phyloP scores from a whole-genome alignment of 2,888 invertebrate genomes.

The Rhagium mordax region DNA sequence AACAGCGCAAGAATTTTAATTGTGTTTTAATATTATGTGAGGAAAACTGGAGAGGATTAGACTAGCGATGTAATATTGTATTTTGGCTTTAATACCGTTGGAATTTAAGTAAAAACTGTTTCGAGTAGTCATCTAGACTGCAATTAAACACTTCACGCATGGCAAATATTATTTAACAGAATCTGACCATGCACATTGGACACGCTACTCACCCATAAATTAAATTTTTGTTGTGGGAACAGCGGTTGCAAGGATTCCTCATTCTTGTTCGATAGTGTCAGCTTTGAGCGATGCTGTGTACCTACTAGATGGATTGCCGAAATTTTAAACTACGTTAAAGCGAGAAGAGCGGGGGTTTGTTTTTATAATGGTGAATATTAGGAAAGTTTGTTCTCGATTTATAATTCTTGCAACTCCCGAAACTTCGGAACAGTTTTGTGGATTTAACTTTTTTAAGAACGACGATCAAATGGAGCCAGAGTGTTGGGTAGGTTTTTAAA shows the following conservation, averaged over 20 bases:
- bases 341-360: background rate
- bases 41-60: background rate
- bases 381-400: background rate
- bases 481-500: background rate
- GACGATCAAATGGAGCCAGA: background rate
- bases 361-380: background rate
- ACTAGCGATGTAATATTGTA: background rate
- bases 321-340: conserved; percentile 1
- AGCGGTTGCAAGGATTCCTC: background rate
- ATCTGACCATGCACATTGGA: background rate
- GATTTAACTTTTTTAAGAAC: background rate
- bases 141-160: background rate
- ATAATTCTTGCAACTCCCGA: background rate
- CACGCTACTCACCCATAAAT: background rate
- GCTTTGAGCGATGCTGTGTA: background rate
- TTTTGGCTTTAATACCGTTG: background rate
- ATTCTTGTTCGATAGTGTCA: conserved; percentile 1
- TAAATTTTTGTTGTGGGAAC: conserved; percentile 5
- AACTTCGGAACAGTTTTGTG: background rate
- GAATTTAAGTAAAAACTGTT: background rate
- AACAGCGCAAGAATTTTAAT: conserved; percentile 42
- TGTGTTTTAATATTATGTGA: conserved; percentile 37
- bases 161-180: background rate
- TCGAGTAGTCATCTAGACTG: background rate
- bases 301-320: background rate